Percentiles rank a stretch among this genome's conserved stretches.
phyloP scores from a whole-genome alignment of 2,797 vertebrate species.

The Typhlichthys eigenmanni region DNA sequence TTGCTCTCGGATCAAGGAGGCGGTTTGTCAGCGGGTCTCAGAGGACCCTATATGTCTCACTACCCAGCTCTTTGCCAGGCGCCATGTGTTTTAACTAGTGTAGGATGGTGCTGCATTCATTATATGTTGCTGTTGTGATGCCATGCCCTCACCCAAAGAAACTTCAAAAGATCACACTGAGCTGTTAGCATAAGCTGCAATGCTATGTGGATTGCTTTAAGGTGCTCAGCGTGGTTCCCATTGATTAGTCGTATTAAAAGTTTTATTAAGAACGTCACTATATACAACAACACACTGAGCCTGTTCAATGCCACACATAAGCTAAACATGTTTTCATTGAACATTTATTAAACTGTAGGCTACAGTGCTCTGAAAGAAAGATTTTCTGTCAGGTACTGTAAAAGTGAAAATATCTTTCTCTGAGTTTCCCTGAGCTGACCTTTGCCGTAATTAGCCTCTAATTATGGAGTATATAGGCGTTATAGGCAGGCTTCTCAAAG shows the following conservation, averaged over 20 bases:
- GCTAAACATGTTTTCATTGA: no score
- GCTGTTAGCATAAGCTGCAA: neutral
- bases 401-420: slow-evolving; percentile 19
- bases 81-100: slow-evolving; percentile 30
- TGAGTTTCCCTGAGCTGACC: slow-evolving; percentile 13
- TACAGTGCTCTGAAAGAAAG: no score
- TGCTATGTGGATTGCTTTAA: slow-evolving; percentile 16
- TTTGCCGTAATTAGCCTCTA: slow-evolving; percentile 48
- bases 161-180: slow-evolving; percentile 15
- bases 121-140: slow-evolving; percentile 26
- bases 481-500: slow-evolving; percentile 25
- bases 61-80: slow-evolving; percentile 21
- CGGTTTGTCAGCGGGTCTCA: slow-evolving; percentile 42
- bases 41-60: slow-evolving; percentile 14
- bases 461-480: slow-evolving; percentile 31
- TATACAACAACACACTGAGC: no score
- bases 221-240: slow-evolving; percentile 15
- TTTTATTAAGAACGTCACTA: no score
- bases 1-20: slow-evolving; percentile 43
- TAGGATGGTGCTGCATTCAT: slow-evolving; percentile 24
- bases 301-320: no score
- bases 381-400: no score
- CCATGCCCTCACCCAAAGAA: slow-evolving; percentile 9
- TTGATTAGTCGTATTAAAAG: no score
- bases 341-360: no score